These are phyloP conservation scores for Chaunax sp. DNA, from an alignment of 2,797 vertebrate genomes.

Conservation along the genomic window DNA sequence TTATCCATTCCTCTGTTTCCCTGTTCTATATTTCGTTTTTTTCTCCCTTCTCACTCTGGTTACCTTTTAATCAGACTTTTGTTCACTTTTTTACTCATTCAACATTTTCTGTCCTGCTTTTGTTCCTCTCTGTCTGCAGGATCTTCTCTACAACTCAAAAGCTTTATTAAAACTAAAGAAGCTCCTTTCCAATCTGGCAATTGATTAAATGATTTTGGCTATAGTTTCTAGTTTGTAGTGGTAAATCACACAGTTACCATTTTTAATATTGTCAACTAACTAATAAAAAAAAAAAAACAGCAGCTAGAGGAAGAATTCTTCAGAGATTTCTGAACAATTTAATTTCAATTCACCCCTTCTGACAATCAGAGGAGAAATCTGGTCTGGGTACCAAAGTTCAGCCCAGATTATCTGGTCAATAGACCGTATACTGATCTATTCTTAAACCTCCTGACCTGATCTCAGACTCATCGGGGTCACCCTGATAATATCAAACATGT, in stretches of 20 bases:
- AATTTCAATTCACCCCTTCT: too few species aligned
- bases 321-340: too few species aligned
- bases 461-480: too few species aligned
- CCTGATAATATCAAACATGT: too few species aligned
- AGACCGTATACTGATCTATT: too few species aligned
- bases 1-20: conserved; percentile 31
- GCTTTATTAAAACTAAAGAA: background rate
- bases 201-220: background rate
- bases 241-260: conserved; percentile 1
- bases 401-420: too few species aligned
- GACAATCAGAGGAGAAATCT: too few species aligned
- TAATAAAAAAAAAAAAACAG: conserved; percentile 5
- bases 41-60: background rate
- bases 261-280: background rate
- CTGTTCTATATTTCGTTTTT: conserved; percentile 4
- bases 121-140: background rate
- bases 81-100: conserved; percentile 11
- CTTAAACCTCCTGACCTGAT: too few species aligned
- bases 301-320: background rate
- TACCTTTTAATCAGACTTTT: conserved; percentile 18
- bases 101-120: background rate
- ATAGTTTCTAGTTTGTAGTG: background rate
- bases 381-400: too few species aligned
- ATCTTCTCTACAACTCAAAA: conserved; percentile 1
- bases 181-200: background rate